phyloP scores from a whole-genome alignment of 2,797 vertebrate genomes.

The Gobionotothen gibberifrons region DNA sequence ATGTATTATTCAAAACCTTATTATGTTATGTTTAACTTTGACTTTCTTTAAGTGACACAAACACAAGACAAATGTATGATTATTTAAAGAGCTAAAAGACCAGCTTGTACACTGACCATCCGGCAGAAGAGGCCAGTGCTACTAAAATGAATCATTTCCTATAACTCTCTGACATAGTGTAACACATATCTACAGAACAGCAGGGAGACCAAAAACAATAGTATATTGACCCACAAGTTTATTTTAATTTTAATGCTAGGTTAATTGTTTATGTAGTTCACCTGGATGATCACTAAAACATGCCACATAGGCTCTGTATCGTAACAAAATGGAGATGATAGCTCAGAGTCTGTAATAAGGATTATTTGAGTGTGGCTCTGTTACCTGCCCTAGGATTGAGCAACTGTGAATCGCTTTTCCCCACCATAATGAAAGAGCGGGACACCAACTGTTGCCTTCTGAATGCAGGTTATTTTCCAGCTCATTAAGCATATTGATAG shows the following conservation, averaged over 20 bases:
- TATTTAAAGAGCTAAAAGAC: neutral
- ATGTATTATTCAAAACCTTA: neutral
- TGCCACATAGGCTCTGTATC: conserved; percentile 43
- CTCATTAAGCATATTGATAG: conserved; percentile 67
- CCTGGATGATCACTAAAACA: conserved; percentile 31
- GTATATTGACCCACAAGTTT: neutral
- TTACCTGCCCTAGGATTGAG: conserved; percentile 56
- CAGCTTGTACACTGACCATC: conserved; percentile 2
- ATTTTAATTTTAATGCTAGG: conserved; percentile 17
- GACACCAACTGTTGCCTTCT: conserved; percentile 62
- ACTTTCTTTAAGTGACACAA: neutral
- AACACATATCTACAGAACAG: neutral
- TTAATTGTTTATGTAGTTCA: conserved; percentile 42
- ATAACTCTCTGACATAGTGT: neutral
- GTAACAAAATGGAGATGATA: conserved; percentile 43
- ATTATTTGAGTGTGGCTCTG: conserved; percentile 51
- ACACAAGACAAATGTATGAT: neutral
- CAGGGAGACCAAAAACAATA: conserved; percentile 4
- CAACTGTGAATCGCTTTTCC: conserved; percentile 57
- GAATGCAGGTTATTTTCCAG: conserved; percentile 69
- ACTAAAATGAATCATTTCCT: conserved; percentile 4
- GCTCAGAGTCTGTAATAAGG: conserved; percentile 47
- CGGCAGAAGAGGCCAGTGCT: neutral
- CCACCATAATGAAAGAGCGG: conserved; percentile 43
- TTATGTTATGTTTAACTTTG: too few relatives aligned